Evolutionary conservation across 2,888 invertebrate genomes (phyloP).

Genomic region (Dryadula phaetusa): DNA sequence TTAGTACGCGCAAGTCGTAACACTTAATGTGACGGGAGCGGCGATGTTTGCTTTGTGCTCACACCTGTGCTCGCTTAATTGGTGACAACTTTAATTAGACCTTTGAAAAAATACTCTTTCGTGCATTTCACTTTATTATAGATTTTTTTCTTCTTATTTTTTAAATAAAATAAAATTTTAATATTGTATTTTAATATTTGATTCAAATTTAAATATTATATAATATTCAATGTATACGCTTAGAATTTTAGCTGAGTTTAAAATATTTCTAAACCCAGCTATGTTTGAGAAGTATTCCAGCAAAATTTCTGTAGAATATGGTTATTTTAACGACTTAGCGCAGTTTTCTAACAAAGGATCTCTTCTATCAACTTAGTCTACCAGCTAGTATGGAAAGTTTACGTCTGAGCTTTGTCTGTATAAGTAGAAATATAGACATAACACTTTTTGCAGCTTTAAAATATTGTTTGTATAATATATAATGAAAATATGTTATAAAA

Average conservation of each 20-base stretch:
- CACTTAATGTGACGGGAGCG: conserved; percentile 15
- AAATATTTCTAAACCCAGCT: background rate
- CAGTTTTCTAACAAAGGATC: conserved; percentile 1
- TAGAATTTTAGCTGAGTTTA: background rate
- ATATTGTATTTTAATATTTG: too few species aligned
- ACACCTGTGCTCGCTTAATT: conserved; percentile 33
- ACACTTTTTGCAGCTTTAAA: background rate
- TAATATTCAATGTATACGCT: background rate
- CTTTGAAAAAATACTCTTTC: background rate
- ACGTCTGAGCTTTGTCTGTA: background rate
- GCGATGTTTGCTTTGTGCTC: conserved; percentile 25
- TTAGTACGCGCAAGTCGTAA: background rate
- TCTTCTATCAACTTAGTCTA: background rate
- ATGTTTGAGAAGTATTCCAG: conserved; percentile 7
- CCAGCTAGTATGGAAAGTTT: background rate
- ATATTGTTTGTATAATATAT: background rate
- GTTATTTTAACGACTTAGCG: conserved; percentile 13
- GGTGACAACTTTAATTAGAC: conserved; percentile 22
- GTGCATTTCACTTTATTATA: background rate
- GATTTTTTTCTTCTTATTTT: background rate
- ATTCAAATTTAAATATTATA: too few species aligned
- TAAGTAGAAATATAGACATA: background rate
- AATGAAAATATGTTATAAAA: background rate
- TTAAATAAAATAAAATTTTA: too few species aligned
- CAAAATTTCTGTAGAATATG: conserved; percentile 2